A percentile compares a stretch with the other conserved stretches of the same genome.
Conservation (phyloP, 2,113 vertebrate species). For the Silurus glanis region DNA sequence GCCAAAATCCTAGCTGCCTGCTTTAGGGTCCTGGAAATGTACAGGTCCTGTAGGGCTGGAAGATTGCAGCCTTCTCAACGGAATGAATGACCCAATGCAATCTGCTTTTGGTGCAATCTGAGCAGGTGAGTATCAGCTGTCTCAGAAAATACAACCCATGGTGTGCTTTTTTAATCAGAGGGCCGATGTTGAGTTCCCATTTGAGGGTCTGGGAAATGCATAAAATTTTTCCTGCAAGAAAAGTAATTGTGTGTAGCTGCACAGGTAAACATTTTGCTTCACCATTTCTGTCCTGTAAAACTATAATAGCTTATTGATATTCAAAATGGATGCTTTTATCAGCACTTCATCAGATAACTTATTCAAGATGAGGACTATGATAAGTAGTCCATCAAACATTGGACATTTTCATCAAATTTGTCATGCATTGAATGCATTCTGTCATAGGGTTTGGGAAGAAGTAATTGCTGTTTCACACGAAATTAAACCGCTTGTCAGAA, state of each 20-base stretch:
- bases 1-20: no score
- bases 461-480: slow-evolving; percentile 89
- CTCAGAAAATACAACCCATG: no score
- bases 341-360: slow-evolving; percentile 85
- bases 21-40: no score
- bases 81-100: no score
- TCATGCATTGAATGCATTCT: neutral
- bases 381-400: slow-evolving; percentile 68
- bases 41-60: no score
- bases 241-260: neutral
- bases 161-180: no score
- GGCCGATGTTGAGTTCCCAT: no score
- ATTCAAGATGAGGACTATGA: slow-evolving; percentile 91
- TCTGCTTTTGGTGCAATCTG: no score
- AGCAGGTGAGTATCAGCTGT: no score
- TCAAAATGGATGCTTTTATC: slow-evolving; percentile 90
- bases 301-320: neutral
- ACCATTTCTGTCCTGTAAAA: neutral
- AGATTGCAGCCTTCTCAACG: no score
- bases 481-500: slow-evolving; percentile 88
- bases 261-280: neutral
- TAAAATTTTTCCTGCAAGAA: slow-evolving; percentile 5
- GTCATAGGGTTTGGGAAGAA: slow-evolving; percentile 86
- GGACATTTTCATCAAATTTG: no score
- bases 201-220: neutral